A percentile compares a stretch with the other conserved stretches of the same genome.
Conservation (phyloP, 35 echinoderm and acorn worm species). For the Patiria miniata region DNA sequence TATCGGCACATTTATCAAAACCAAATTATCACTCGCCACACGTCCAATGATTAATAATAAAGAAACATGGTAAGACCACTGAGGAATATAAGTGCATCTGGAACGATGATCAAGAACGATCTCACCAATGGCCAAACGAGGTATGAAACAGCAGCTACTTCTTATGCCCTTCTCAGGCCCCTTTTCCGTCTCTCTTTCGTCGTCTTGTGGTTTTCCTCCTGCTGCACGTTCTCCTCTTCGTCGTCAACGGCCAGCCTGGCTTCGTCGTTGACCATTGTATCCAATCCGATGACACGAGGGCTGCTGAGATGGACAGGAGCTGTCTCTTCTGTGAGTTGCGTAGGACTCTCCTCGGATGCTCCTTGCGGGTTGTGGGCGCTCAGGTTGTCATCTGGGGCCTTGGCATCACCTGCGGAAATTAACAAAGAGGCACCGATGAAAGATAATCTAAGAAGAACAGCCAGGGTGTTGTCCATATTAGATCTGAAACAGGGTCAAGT, state of each 20-base stretch:
- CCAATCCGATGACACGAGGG: not conserved
- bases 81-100: no score
- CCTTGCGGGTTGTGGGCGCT: not conserved
- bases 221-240: not conserved
- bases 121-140: no score
- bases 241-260: not conserved
- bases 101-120: no score
- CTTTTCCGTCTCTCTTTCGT: not conserved
- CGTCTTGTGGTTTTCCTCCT: not conserved
- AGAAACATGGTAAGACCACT: no score
- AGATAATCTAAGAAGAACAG: no score
- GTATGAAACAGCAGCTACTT: no score
- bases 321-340: not conserved
- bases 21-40: no score
- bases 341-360: not conserved
- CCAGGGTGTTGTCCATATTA: no score
- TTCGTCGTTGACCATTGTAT: not conserved
- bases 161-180: constrained; percentile 1
- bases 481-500: no score
- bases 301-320: not conserved
- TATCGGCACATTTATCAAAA: no score
- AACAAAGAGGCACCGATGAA: no score
- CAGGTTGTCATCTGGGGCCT: not conserved
- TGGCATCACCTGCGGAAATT: not conserved
- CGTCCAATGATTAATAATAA: no score